A percentile compares a stretch with the other conserved stretches of the same genome.
phyloP scores from a whole-genome alignment of 2,888 invertebrate species.

The Hermaeophaga mercurialis region DNA sequence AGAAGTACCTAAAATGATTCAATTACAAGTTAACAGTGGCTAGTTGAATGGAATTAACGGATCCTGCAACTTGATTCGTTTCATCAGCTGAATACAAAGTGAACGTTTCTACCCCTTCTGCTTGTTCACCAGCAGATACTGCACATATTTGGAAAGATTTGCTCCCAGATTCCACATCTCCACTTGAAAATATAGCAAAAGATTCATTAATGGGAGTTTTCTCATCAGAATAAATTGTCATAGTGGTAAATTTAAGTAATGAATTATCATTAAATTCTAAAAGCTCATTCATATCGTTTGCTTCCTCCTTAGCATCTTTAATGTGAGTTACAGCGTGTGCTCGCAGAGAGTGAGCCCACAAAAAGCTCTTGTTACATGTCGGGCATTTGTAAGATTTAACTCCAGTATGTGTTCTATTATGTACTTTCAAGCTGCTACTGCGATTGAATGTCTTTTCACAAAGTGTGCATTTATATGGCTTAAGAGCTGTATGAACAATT shows the following conservation, averaged over 20 bases:
- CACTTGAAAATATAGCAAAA: conserved; percentile 24
- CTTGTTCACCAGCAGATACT: conserved; percentile 10
- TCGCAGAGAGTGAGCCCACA: conserved; percentile 46
- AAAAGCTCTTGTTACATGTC: conserved; percentile 47
- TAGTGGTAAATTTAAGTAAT: conserved; percentile 17
- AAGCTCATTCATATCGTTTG: background rate
- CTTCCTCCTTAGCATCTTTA: conserved; percentile 17
- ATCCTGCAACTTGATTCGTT: conserved; percentile 3
- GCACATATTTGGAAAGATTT: conserved; percentile 27
- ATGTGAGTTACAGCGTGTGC: conserved; percentile 35
- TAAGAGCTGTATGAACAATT: conserved; percentile 29
- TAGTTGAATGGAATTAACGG: conserved; percentile 10
- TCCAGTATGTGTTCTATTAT: conserved; percentile 48
- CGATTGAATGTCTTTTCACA: conserved; percentile 43
- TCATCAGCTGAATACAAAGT: conserved; percentile 29
- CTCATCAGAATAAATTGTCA: conserved; percentile 24
- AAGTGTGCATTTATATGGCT: conserved; percentile 38
- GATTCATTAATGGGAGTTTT: conserved; percentile 23
- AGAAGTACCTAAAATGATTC: background rate
- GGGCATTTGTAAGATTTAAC: conserved; percentile 46
- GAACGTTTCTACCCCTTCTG: conserved; percentile 24
- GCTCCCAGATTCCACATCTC: conserved; percentile 12
- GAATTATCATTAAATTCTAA: conserved; percentile 12
- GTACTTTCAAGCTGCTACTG: conserved; percentile 46
- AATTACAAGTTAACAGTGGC: conserved; percentile 4